Conservation (phyloP, 2,797 vertebrate species). For the Falco concolor region DNA sequence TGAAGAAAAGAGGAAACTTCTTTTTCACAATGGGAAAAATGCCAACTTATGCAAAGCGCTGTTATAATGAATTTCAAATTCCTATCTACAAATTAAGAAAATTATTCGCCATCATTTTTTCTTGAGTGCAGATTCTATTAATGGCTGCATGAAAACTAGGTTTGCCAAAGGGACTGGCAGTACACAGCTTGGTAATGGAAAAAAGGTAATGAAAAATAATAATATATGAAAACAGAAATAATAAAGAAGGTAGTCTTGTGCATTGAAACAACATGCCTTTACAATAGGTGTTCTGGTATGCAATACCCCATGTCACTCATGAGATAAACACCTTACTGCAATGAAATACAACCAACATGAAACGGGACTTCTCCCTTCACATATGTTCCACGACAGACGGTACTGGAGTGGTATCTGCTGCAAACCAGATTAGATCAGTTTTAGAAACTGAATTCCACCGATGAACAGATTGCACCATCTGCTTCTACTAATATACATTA, state of each 20-base stretch:
- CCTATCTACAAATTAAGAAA: neutral
- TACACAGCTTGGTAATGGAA: neutral
- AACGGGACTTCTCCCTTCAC: neutral
- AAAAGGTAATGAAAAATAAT: neutral
- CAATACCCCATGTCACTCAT: neutral
- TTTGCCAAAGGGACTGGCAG: neutral
- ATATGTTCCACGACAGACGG: constrained; percentile 22
- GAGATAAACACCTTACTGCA: neutral
- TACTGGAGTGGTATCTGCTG: neutral
- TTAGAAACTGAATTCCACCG: constrained; percentile 31
- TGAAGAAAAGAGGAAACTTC: neutral
- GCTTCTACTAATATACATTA: constrained; percentile 45
- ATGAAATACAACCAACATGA: neutral
- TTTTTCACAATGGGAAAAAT: neutral
- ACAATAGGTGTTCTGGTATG: neutral
- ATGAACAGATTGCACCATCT: constrained; percentile 45
- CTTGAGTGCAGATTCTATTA: neutral
- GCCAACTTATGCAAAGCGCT: neutral
- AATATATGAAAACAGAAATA: neutral
- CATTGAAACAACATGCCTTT: neutral
- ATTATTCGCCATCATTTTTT: neutral
- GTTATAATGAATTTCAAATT: neutral
- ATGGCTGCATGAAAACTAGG: neutral
- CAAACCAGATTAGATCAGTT: constrained; percentile 42
- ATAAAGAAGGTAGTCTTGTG: neutral